Conservation (phyloP, 2,888 invertebrate genomes). For the Frankliniella fusca region DNA sequence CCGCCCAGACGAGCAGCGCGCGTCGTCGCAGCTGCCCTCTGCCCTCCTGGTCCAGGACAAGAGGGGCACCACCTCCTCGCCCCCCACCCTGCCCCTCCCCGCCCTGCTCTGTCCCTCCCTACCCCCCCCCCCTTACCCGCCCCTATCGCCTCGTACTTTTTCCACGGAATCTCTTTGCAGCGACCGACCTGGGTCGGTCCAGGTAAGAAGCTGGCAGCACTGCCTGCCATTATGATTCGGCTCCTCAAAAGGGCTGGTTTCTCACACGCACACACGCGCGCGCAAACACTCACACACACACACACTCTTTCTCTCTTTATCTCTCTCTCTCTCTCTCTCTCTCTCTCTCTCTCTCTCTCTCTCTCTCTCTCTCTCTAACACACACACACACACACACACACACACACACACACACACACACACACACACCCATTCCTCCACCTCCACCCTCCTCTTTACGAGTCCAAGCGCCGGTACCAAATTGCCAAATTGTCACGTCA, state of each 20-base stretch:
- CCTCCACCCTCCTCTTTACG: no score
- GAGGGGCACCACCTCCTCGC: slow-evolving; percentile 30
- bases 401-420: neutral
- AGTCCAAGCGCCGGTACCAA: no score
- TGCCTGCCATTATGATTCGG: slow-evolving; percentile 35
- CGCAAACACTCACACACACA: no score
- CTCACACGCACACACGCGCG: neutral
- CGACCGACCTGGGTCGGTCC: slow-evolving; percentile 9
- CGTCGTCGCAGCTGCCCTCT: neutral
- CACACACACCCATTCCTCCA: no score
- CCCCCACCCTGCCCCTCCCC: slow-evolving; percentile 28
- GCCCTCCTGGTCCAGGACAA: slow-evolving; percentile 27
- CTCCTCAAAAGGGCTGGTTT: slow-evolving; percentile 28
- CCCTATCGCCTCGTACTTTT: slow-evolving; percentile 28
- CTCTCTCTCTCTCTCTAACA: no score
- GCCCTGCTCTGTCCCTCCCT: slow-evolving; percentile 33
- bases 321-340: no score
- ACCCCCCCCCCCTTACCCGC: neutral
- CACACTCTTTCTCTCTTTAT: no score
- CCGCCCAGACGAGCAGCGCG: slow-evolving; percentile 23
- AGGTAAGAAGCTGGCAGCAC: neutral
- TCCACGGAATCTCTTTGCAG: slow-evolving; percentile 30
- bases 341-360: no score
- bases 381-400: no score
- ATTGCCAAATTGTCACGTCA: no score